Evolutionary conservation across 1,140 invertebrate species (phyloP).

Genomic region (Apocrypta bakeri): DNA sequence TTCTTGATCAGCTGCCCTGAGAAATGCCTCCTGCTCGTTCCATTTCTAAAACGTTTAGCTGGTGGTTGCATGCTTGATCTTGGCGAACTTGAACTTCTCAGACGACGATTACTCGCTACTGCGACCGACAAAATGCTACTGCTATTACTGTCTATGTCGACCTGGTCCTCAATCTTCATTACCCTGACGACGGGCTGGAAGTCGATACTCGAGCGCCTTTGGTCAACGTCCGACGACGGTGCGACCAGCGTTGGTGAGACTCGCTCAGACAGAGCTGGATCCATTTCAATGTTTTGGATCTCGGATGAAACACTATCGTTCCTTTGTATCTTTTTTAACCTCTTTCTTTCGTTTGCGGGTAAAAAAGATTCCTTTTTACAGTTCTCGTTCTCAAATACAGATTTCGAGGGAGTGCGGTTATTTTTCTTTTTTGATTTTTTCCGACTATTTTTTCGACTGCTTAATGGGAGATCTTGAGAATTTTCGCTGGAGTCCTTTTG

Average conservation of each 20-base stretch:
- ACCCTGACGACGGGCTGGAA: constrained; percentile 72
- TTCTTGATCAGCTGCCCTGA: constrained; percentile 66
- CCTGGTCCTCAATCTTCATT: constrained; percentile 72
- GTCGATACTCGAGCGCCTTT: constrained; percentile 70
- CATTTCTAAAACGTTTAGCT: constrained; percentile 62
- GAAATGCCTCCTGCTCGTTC: constrained; percentile 57
- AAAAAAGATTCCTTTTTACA: constrained; percentile 45
- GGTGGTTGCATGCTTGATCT: constrained; percentile 60
- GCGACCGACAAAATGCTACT: constrained; percentile 69
- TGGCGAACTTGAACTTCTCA: constrained; percentile 70
- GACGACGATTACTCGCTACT: constrained; percentile 68
- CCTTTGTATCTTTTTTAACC: constrained; percentile 33
- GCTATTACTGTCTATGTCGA: constrained; percentile 70
- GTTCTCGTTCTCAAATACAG: constrained; percentile 25
- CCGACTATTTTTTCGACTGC: background rate
- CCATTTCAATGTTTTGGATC: constrained; percentile 53
- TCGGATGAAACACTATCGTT: constrained; percentile 55
- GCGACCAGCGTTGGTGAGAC: constrained; percentile 59
- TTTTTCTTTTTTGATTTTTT: constrained; percentile 41
- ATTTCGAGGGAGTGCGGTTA: constrained; percentile 28
- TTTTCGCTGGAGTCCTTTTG: background rate
- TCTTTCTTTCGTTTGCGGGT: constrained; percentile 41
- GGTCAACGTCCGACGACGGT: constrained; percentile 63
- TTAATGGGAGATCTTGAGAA: background rate
- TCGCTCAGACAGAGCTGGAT: constrained; percentile 61